phyloP scores from a whole-genome alignment of 2,113 vertebrate genomes.

The Epinephelus fuscoguttatus region DNA sequence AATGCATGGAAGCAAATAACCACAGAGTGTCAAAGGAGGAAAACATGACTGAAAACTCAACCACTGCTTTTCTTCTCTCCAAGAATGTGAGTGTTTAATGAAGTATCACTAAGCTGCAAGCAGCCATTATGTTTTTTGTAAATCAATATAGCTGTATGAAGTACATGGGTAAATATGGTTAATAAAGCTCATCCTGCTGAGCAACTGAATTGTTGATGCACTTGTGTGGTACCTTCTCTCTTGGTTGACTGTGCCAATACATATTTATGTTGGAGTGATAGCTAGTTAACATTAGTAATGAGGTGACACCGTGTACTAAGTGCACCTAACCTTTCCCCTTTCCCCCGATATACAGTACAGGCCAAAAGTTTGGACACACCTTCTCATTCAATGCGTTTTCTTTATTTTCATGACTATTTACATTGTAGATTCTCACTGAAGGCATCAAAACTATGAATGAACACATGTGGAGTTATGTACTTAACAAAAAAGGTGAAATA shows the following conservation, averaged over 20 bases:
- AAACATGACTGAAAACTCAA: slow-evolving; percentile 39
- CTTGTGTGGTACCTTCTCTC: neutral
- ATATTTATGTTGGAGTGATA: neutral
- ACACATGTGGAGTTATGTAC: too few species aligned
- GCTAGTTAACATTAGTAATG: neutral
- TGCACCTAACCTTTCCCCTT: neutral
- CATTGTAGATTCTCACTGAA: too few species aligned
- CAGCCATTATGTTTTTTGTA: neutral
- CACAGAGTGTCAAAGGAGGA: slow-evolving; percentile 37
- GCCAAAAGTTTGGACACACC: too few species aligned
- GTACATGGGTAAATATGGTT: neutral
- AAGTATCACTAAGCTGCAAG: slow-evolving; percentile 18
- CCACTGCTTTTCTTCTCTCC: slow-evolving; percentile 8
- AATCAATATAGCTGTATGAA: slow-evolving; percentile 7
- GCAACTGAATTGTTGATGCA: neutral
- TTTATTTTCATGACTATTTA: too few species aligned
- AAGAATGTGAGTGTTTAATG: slow-evolving; percentile 22
- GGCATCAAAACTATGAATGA: too few species aligned
- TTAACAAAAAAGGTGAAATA: too few species aligned
- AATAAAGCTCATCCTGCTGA: slow-evolving; percentile 16
- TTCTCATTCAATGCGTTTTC: too few species aligned
- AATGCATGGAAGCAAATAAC: slow-evolving; percentile 34
- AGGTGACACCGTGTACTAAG: neutral
- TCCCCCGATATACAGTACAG: neutral
- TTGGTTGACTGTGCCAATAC: neutral